phyloP scores from a whole-genome alignment of 2,888 invertebrate species.

The Tillus elongatus region DNA sequence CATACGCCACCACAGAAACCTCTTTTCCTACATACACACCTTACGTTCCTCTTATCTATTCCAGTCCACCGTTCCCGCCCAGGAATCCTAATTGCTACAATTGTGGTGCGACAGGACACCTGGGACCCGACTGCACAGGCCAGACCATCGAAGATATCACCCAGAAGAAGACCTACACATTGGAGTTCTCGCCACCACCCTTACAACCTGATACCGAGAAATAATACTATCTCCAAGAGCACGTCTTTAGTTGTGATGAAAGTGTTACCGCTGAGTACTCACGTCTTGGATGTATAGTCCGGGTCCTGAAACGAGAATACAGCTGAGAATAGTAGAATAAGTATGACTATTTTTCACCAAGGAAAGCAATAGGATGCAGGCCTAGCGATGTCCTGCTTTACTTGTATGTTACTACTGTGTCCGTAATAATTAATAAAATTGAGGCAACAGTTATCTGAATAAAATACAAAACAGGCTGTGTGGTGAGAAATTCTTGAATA shows the following conservation, averaged over 20 bases:
- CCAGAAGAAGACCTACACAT: slow-evolving; percentile 58
- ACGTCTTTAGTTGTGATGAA: slow-evolving; percentile 11
- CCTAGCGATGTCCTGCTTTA: no score
- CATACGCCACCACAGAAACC: slow-evolving; percentile 19
- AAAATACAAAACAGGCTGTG: no score
- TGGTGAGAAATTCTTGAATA: no score
- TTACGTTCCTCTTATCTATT: slow-evolving; percentile 36
- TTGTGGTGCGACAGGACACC: slow-evolving; percentile 79
- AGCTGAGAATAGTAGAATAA: no score
- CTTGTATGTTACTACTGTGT: no score
- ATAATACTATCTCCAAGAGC: slow-evolving; percentile 17
- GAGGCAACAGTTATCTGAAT: no score
- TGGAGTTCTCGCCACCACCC: slow-evolving; percentile 47
- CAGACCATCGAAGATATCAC: slow-evolving; percentile 90
- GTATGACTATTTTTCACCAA: no score
- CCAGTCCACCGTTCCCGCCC: slow-evolving; percentile 44
- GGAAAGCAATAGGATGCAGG: no score
- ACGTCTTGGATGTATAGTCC: background rate
- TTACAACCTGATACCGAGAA: slow-evolving; percentile 25
- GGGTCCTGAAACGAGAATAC: slow-evolving; percentile 19
- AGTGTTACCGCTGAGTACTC: slow-evolving; percentile 9
- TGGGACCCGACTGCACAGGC: slow-evolving; percentile 80
- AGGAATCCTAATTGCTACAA: slow-evolving; percentile 70
- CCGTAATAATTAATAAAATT: no score
- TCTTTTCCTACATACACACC: slow-evolving; percentile 29